Percentiles rank a stretch among this genome's conserved stretches.
These are phyloP conservation scores for Tringa solitaria DNA, from an alignment of 2,113 vertebrate species.

Conservation along the genomic window DNA sequence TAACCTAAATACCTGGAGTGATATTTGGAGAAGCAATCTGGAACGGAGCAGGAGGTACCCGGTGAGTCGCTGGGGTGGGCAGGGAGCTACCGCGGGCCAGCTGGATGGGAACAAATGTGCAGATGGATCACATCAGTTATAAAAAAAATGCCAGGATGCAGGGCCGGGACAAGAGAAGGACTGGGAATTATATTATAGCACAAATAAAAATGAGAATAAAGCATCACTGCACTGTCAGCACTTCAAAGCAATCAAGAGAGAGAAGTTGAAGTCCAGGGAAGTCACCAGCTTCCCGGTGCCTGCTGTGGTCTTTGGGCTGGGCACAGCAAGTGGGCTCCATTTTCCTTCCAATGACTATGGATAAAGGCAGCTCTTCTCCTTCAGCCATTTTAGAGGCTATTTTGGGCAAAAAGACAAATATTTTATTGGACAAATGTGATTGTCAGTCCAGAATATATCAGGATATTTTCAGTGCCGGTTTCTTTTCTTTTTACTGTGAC, in stretches of 20 bases:
- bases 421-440: background rate
- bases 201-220: background rate
- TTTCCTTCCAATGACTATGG: background rate
- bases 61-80: background rate
- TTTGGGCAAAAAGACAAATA: background rate
- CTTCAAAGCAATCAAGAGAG: background rate
- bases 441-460: background rate
- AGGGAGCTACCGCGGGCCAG: background rate
- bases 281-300: background rate
- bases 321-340: background rate
- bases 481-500: background rate
- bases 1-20: background rate
- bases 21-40: background rate
- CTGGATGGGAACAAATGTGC: background rate
- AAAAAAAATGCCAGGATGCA: background rate
- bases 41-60: rapidly evolving
- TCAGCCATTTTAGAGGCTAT: background rate
- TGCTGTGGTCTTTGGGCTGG: background rate
- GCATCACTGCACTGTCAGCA: background rate
- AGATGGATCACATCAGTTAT: background rate
- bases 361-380: background rate
- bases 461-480: background rate
- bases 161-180: background rate
- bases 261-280: background rate
- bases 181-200: background rate